Conservation (phyloP, 35 echinoderm and acorn worm genomes). For the Stichopus chloronotus region DNA sequence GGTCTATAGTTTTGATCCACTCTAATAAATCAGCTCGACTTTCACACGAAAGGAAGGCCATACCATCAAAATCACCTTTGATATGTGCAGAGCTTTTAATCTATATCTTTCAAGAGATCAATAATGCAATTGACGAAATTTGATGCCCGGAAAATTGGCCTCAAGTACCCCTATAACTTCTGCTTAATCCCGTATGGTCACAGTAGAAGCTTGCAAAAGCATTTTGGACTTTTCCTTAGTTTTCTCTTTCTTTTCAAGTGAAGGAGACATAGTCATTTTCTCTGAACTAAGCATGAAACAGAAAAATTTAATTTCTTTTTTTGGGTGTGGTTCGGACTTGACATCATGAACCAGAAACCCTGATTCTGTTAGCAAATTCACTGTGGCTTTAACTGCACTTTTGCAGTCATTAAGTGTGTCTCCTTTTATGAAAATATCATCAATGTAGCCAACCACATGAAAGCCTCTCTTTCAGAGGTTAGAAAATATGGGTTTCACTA, state of each 20-base stretch:
- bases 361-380: slow-evolving; percentile 24
- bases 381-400: slow-evolving; percentile 29
- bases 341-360: slow-evolving; percentile 65
- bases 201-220: neutral
- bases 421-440: slow-evolving; percentile 62
- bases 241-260: slow-evolving; percentile 43
- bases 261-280: slow-evolving; percentile 57
- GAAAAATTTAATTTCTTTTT: slow-evolving; percentile 1
- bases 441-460: slow-evolving; percentile 56
- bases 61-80: slow-evolving; percentile 67
- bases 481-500: slow-evolving; percentile 70
- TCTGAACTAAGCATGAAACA: slow-evolving; percentile 67
- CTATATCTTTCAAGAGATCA: slow-evolving; percentile 60
- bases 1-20: slow-evolving; percentile 69
- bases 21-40: slow-evolving; percentile 54
- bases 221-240: slow-evolving; percentile 12
- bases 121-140: slow-evolving; percentile 81
- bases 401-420: slow-evolving; percentile 42
- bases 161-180: slow-evolving; percentile 51
- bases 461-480: neutral
- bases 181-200: slow-evolving; percentile 26
- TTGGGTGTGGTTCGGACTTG: slow-evolving; percentile 55
- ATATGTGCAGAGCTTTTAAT: neutral
- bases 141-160: slow-evolving; percentile 24
- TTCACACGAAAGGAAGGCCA: slow-evolving; percentile 50